These are phyloP conservation scores for Ailuropoda melanoleuca DNA, from an alignment of 2,113 vertebrate genomes.

Conservation along the genomic window DNA sequence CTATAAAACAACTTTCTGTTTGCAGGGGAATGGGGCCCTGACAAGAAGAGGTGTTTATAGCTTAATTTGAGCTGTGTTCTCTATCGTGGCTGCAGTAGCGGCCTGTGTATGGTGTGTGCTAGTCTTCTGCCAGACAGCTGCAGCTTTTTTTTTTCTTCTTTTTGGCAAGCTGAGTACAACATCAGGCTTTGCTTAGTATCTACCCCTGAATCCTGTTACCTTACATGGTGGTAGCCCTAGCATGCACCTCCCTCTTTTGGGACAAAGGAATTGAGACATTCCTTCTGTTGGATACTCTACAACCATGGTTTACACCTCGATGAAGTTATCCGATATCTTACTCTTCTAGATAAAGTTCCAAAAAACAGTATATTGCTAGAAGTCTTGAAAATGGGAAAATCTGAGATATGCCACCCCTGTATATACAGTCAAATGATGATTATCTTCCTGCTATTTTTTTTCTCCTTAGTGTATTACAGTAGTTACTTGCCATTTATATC, in stretches of 20 bases:
- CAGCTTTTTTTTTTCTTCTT: not conserved
- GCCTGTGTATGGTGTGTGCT: not conserved
- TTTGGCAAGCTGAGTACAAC: slow-evolving; percentile 47
- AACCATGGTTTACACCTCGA: not conserved
- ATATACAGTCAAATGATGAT: not conserved
- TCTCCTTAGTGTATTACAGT: not conserved
- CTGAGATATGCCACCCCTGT: not conserved
- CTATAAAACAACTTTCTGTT: slow-evolving; percentile 61
- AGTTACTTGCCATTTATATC: not conserved
- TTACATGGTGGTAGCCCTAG: not conserved
- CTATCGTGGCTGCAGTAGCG: not conserved
- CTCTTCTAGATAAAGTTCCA: not conserved
- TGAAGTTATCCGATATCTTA: not conserved
- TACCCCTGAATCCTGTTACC: not conserved
- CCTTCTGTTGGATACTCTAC: not conserved
- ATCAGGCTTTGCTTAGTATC: not conserved
- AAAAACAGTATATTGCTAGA: not conserved
- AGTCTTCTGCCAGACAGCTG: not conserved
- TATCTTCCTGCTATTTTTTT: not conserved
- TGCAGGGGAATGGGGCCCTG: slow-evolving; percentile 29
- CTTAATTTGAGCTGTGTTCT: slow-evolving; percentile 44
- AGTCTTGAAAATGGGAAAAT: not conserved
- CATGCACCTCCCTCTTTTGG: not conserved
- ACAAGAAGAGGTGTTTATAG: slow-evolving; percentile 61
- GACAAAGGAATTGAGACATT: not conserved